These are phyloP conservation scores for Ochropleura leucogaster DNA, from an alignment of 2,888 invertebrate species.

Conservation along the genomic window DNA sequence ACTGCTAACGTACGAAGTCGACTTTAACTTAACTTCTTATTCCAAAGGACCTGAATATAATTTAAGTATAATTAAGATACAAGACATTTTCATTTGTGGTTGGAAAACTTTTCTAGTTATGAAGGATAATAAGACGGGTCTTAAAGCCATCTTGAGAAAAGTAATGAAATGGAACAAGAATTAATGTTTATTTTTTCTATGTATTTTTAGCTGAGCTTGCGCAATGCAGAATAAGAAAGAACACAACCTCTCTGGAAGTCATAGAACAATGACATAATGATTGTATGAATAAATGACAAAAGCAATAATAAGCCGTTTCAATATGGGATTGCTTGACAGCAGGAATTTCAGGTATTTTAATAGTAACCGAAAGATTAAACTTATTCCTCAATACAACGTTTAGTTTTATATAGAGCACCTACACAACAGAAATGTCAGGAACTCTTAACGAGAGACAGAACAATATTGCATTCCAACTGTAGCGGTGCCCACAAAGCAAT, in stretches of 20 bases:
- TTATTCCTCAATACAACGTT: conserved; percentile 31
- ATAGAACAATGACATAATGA: conserved; percentile 5
- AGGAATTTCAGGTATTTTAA: conserved; percentile 42
- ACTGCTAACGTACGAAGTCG: conserved; percentile 23
- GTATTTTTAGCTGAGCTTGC: not conserved
- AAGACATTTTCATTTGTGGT: conserved; percentile 44
- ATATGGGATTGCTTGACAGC: conserved; percentile 4
- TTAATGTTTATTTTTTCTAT: conserved; percentile 7
- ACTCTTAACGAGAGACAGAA: conserved; percentile 71
- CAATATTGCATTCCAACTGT: conserved; percentile 83
- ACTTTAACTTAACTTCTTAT: conserved; percentile 46
- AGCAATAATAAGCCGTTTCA: not conserved
- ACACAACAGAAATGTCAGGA: conserved; percentile 69
- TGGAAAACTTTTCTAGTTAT: conserved; percentile 32
- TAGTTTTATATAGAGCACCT: conserved; percentile 41
- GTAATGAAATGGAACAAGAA: conserved; percentile 12
- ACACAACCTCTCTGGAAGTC: not conserved
- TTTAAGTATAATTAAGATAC: conserved; percentile 49
- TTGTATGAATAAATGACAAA: not conserved
- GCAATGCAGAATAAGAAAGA: not conserved
- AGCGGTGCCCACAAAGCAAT: conserved; percentile 73
- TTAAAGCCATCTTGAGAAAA: conserved; percentile 25
- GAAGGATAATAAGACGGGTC: conserved; percentile 35
- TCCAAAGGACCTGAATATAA: conserved; percentile 38
- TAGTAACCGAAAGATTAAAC: conserved; percentile 12